Percentiles rank a stretch among this genome's conserved stretches.
These are phyloP conservation scores for Phocoena sinus DNA, from an alignment of 2,113 vertebrate species.

Conservation along the genomic window DNA sequence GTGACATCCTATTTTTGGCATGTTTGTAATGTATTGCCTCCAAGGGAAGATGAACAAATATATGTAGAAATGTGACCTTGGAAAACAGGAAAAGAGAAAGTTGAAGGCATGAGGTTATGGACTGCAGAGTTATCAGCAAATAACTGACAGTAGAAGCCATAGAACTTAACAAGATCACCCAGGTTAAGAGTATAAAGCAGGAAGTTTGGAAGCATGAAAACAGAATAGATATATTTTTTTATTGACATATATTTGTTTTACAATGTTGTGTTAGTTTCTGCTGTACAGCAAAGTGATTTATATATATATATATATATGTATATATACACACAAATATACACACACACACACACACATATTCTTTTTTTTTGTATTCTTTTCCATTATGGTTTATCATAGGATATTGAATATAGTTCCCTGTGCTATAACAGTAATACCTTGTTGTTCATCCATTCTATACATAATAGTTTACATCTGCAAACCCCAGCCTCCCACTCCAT, in stretches of 20 bases:
- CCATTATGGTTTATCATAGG: background rate
- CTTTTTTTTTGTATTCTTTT: background rate
- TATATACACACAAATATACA: background rate
- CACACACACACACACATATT: too few relatives aligned
- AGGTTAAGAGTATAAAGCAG: constrained; percentile 5
- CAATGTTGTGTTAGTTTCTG: background rate
- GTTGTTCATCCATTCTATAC: background rate
- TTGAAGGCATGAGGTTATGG: background rate
- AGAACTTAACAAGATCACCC: background rate
- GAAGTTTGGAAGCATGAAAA: background rate
- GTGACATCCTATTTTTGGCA: background rate
- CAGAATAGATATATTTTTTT: background rate
- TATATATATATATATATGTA: background rate
- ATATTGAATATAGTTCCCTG: background rate
- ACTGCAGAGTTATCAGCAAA: background rate
- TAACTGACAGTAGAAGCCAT: background rate
- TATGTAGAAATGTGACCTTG: background rate
- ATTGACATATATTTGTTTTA: background rate
- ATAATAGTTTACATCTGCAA: background rate
- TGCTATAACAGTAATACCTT: background rate
- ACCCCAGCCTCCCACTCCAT: background rate
- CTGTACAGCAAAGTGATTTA: background rate
- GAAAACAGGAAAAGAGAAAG: background rate
- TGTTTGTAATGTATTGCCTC: background rate
- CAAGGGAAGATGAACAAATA: background rate